phyloP scores from a whole-genome alignment of 2,797 vertebrate species.

The Brachyrhaphis roseni region DNA sequence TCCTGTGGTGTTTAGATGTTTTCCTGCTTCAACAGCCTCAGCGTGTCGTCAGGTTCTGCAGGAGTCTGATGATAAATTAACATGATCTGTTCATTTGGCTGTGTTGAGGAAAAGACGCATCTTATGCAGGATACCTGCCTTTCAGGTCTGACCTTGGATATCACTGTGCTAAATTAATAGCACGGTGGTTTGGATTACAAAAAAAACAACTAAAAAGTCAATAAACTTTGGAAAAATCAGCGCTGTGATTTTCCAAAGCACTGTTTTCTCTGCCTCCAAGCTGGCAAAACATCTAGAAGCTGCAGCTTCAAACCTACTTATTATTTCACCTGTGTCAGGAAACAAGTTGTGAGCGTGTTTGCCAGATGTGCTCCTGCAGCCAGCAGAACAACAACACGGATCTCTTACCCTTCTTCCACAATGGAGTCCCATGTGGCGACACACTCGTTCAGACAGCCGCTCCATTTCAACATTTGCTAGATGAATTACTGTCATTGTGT shows the following conservation, averaged over 20 bases:
- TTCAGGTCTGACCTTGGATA: background rate
- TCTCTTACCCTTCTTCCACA: slow-evolving; percentile 47
- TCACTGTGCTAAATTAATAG: background rate
- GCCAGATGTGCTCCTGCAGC: slow-evolving; percentile 35
- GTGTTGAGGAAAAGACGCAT: background rate
- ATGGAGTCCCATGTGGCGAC: slow-evolving; percentile 35
- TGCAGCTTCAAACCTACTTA: slow-evolving; percentile 2
- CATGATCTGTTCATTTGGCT: background rate
- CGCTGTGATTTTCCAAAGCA: background rate
- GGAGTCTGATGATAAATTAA: background rate
- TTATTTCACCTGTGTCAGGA: slow-evolving; percentile 5
- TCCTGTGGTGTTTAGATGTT: background rate
- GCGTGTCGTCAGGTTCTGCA: background rate
- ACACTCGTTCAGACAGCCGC: slow-evolving; percentile 41
- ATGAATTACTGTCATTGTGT: slow-evolving; percentile 71
- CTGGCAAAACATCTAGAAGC: background rate
- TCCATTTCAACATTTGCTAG: slow-evolving; percentile 66
- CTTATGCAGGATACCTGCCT: background rate
- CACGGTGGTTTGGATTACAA: background rate
- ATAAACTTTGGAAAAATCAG: background rate
- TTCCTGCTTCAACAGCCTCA: background rate
- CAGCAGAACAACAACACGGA: slow-evolving; percentile 33
- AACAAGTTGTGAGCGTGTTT: slow-evolving; percentile 42
- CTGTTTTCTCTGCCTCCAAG: slow-evolving; percentile 5
- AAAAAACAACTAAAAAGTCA: background rate